Conservation (phyloP, 35 echinoderm and acorn worm genomes). For the Lytechinus pictus region DNA sequence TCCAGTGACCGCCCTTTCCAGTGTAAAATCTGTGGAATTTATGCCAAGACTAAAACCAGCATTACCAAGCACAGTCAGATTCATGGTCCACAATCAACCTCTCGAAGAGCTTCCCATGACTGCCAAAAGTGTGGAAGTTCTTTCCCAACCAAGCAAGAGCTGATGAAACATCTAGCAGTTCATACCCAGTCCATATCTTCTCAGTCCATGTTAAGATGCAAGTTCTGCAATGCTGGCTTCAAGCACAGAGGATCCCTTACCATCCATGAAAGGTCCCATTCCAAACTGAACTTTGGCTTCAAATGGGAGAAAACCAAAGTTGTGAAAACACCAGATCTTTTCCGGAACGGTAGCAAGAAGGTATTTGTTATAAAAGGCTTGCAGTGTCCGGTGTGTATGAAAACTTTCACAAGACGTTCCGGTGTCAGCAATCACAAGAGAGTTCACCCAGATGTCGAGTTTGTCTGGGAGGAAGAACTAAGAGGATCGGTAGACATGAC, state of each 20-base stretch:
- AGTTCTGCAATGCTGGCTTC: not conserved
- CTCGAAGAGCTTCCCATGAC: not conserved
- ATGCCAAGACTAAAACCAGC: conserved; percentile 17
- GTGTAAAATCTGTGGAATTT: conserved; percentile 42
- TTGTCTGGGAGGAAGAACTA: conserved; percentile 26
- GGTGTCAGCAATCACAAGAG: conserved; percentile 33
- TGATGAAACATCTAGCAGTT: not conserved
- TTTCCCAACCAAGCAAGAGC: conserved; percentile 31
- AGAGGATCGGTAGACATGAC: not conserved
- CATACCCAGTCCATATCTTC: not conserved
- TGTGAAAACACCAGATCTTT: not conserved
- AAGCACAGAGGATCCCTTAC: not conserved
- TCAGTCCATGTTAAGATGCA: not conserved
- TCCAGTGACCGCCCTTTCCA: conserved; percentile 31
- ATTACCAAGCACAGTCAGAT: conserved; percentile 16
- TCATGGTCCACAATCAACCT: not conserved
- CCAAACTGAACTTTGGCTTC: conserved; percentile 7
- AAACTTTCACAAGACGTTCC: conserved; percentile 15
- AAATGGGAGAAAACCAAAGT: not conserved
- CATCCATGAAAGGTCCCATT: conserved; percentile 23
- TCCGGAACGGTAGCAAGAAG: not conserved
- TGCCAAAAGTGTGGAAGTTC: not conserved
- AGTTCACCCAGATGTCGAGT: conserved; percentile 12
- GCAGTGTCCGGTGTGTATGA: conserved; percentile 25
- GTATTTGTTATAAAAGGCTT: conserved; percentile 28